A percentile compares a stretch with the other conserved stretches of the same genome.
Evolutionary conservation across 2,888 invertebrate species (phyloP).

Genomic region (Lysandra bellargus): DNA sequence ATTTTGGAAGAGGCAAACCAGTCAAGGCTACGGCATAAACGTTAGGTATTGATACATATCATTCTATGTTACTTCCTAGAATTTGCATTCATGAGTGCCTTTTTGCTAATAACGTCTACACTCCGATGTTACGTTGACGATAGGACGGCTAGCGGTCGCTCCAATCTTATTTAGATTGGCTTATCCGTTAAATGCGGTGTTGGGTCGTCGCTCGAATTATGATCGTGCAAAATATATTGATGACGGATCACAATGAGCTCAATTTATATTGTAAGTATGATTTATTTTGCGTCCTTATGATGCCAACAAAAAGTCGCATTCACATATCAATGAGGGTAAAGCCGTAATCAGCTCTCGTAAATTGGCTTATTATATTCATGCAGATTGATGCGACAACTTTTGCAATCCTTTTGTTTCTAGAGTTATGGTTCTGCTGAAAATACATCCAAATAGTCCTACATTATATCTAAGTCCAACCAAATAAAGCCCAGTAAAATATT

Average conservation of each 20-base stretch:
- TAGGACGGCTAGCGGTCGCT: conserved; percentile 59
- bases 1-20: background rate
- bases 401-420: background rate
- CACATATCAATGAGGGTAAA: background rate
- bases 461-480: background rate
- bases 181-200: conserved; percentile 56
- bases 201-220: conserved; percentile 64
- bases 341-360: background rate
- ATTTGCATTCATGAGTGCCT: background rate
- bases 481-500: background rate
- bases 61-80: background rate
- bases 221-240: conserved; percentile 55
- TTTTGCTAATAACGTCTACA: conserved; percentile 1
- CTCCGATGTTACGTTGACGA: conserved; percentile 39
- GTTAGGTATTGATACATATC: background rate
- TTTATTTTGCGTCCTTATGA: conserved; percentile 32
- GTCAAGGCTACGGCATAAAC: background rate
- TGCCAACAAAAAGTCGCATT: conserved; percentile 11
- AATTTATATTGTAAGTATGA: conserved; percentile 25
- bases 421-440: background rate
- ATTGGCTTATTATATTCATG: background rate
- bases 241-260: conserved; percentile 43
- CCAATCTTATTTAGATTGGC: conserved; percentile 67
- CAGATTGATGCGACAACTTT: background rate
- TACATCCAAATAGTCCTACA: background rate